These are phyloP conservation scores for Pyrgus malvae DNA, from an alignment of 2,888 invertebrate genomes.

Conservation along the genomic window DNA sequence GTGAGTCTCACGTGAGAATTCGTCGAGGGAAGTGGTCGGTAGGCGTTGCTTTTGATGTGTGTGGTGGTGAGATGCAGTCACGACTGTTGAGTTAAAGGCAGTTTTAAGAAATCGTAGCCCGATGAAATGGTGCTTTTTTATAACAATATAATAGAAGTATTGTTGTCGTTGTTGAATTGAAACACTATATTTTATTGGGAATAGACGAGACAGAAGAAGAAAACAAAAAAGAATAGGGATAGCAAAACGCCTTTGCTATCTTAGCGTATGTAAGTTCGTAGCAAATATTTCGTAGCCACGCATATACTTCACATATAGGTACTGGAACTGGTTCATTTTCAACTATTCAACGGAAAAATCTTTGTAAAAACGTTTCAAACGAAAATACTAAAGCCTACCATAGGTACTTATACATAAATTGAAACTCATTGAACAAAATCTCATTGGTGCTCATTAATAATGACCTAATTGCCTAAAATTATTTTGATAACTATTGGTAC, in stretches of 20 bases:
- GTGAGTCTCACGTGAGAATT: constrained; percentile 30
- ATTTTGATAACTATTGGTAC: constrained; percentile 3
- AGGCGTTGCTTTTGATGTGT: constrained; percentile 68
- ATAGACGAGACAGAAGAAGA: too few relatives aligned
- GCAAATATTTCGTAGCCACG: background rate
- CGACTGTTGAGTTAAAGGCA: constrained; percentile 45
- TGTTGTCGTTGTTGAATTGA: background rate
- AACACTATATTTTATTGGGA: too few relatives aligned
- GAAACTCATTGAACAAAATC: background rate
- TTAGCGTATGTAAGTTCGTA: too few relatives aligned
- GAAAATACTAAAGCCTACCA: too few relatives aligned
- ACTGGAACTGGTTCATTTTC: too few relatives aligned
- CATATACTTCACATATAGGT: too few relatives aligned
- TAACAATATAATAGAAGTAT: background rate
- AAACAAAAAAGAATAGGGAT: too few relatives aligned
- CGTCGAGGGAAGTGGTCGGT: constrained; percentile 56
- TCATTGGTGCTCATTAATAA: too few relatives aligned
- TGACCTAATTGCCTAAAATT: background rate
- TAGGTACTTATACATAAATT: too few relatives aligned
- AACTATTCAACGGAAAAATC: too few relatives aligned
- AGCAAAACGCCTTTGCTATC: too few relatives aligned
- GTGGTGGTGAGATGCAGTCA: constrained; percentile 52
- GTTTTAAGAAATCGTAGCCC: constrained; percentile 17
- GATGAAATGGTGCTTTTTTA: constrained; percentile 39
- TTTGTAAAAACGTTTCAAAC: too few relatives aligned